Evolutionary conservation across 2,797 vertebrate species (phyloP).

Genomic region (Cuniculus paca): DNA sequence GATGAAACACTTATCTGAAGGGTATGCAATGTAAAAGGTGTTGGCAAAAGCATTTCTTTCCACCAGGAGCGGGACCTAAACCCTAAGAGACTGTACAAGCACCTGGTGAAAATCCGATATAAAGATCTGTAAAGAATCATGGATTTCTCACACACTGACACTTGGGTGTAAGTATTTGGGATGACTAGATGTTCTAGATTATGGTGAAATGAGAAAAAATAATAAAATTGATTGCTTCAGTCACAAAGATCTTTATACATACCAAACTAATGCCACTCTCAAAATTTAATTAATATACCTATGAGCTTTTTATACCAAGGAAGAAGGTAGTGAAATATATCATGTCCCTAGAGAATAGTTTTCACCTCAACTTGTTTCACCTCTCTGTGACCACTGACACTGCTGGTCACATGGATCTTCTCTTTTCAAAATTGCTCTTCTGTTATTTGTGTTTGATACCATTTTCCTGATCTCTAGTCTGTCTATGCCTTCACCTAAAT

Average conservation of each 20-base stretch:
- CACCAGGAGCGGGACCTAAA: not conserved
- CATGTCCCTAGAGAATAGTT: not conserved
- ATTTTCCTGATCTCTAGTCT: not conserved
- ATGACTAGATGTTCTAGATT: not conserved
- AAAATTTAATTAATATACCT: not conserved
- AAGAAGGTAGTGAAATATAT: not conserved
- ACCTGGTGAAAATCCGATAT: not conserved
- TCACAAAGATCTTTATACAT: not conserved
- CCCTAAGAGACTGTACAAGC: not conserved
- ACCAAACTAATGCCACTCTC: not conserved
- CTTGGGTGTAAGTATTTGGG: not conserved
- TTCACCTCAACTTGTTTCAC: not conserved
- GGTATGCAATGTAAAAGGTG: rapidly evolving
- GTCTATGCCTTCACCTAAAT: not conserved
- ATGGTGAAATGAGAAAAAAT: not conserved
- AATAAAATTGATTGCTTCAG: not conserved
- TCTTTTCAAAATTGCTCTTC: not conserved
- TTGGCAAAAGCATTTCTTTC: not conserved
- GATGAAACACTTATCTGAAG: not conserved
- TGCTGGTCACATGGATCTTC: not conserved
- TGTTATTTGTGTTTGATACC: not conserved
- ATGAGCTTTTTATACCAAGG: not conserved
- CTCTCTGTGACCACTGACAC: not conserved
- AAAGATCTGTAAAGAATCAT: not conserved
- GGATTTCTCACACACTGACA: not conserved